Evolutionary conservation across 1,140 invertebrate genomes (phyloP).

Genomic region (Drosophila arizonae): DNA sequence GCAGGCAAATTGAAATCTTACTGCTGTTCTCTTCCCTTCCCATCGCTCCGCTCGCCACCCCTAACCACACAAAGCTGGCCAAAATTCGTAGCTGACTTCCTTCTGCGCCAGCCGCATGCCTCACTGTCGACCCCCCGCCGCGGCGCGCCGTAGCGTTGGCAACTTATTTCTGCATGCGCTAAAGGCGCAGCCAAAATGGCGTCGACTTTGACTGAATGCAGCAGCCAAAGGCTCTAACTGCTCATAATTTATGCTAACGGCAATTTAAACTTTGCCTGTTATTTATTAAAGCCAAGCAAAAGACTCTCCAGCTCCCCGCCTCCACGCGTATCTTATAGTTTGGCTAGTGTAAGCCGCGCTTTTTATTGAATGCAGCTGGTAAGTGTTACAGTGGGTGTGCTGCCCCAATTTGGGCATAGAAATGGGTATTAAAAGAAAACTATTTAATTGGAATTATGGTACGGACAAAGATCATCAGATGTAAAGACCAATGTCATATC

Average conservation of each 20-base stretch:
- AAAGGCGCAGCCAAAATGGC: slow-evolving; percentile 48
- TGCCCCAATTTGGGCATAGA: not conserved
- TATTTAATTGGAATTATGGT: too few species aligned
- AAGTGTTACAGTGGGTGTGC: slow-evolving; percentile 22
- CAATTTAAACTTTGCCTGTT: slow-evolving; percentile 78
- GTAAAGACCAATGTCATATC: too few species aligned
- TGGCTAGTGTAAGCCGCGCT: slow-evolving; percentile 47
- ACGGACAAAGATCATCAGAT: too few species aligned
- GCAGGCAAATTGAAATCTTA: slow-evolving; percentile 73
- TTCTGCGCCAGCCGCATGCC: not conserved
- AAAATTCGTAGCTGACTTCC: slow-evolving; percentile 27
- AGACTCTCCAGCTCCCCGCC: slow-evolving; percentile 3
- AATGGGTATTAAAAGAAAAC: too few species aligned
- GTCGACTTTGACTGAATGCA: slow-evolving; percentile 62
- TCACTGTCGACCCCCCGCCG: not conserved
- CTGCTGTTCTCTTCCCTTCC: slow-evolving; percentile 18
- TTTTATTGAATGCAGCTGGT: slow-evolving; percentile 33
- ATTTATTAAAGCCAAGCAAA: slow-evolving; percentile 70
- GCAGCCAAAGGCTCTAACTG: slow-evolving; percentile 63
- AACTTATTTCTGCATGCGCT: slow-evolving; percentile 5
- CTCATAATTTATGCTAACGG: slow-evolving; percentile 80
- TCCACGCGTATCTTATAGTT: not conserved
- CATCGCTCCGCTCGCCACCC: too few species aligned
- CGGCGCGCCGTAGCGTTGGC: not conserved
- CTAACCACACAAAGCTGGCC: slow-evolving; percentile 9